phyloP scores from a whole-genome alignment of 2,113 vertebrate genomes.

The Rhinopithecus roxellana region DNA sequence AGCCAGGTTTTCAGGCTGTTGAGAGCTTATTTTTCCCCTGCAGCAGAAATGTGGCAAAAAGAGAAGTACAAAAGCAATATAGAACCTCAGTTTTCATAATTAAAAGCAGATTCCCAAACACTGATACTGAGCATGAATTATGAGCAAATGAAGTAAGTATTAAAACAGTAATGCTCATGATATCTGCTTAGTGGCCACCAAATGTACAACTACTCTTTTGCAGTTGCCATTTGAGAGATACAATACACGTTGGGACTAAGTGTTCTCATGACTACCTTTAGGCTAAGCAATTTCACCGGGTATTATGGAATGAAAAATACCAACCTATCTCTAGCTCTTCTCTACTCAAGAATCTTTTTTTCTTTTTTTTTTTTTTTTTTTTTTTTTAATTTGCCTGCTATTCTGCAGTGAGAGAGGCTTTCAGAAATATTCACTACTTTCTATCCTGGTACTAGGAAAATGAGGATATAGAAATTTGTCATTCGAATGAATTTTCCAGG shows the following conservation, averaged over 20 bases:
- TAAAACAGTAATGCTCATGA: fast-evolving
- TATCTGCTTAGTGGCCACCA: not conserved
- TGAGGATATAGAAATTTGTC: not conserved
- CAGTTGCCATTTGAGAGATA: not conserved
- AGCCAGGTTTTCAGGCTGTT: not conserved
- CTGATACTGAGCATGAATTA: not conserved
- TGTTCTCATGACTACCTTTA: not conserved
- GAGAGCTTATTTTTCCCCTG: not conserved
- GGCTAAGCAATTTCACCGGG: not conserved
- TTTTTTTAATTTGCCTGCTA: not conserved
- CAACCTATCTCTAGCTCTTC: not conserved
- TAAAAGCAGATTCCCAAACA: not conserved
- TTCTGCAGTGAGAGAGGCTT: not conserved
- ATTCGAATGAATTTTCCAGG: not conserved
- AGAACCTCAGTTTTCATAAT: not conserved
- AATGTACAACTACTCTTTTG: fast-evolving
- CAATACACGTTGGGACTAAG: not conserved
- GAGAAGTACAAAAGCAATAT: not conserved
- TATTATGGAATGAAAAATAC: not conserved
- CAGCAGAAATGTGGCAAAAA: too few species aligned
- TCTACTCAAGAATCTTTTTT: not conserved
- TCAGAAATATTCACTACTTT: not conserved
- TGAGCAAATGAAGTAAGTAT: not conserved
- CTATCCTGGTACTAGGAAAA: not conserved
- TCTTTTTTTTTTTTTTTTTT: too few species aligned